phyloP scores from a whole-genome alignment of 2,113 vertebrate genomes.

The Triplophysa dalaica region DNA sequence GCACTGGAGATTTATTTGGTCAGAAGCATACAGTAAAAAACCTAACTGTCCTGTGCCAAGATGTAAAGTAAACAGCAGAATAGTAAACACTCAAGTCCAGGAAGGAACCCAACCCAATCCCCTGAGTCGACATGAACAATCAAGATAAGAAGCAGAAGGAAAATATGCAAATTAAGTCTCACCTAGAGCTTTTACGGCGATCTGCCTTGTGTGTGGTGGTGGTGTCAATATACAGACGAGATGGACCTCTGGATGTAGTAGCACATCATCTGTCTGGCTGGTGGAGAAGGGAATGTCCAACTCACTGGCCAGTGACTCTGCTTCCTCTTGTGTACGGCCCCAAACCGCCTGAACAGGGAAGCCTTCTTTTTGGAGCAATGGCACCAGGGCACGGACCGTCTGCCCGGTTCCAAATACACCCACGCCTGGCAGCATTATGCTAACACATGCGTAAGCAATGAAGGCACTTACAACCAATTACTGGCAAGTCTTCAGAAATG shows the following conservation, averaged over 20 bases:
- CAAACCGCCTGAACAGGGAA: constrained; percentile 92
- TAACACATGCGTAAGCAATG: constrained; percentile 49
- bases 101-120: constrained; percentile 59
- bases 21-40: neutral
- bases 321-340: constrained; percentile 93
- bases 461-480: constrained; percentile 32
- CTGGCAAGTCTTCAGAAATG: neutral
- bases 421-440: constrained; percentile 89
- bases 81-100: constrained; percentile 54
- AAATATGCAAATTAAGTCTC: constrained; percentile 52
- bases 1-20: constrained; percentile 15
- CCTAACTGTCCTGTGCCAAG: constrained; percentile 8
- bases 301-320: constrained; percentile 85
- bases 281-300: constrained; percentile 91
- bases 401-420: constrained; percentile 97
- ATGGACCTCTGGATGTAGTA: constrained; percentile 94
- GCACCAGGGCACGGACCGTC: constrained; percentile 87
- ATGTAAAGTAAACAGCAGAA: constrained; percentile 10
- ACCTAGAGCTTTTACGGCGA: constrained; percentile 97
- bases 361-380: constrained; percentile 88
- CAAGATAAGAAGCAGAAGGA: constrained; percentile 17
- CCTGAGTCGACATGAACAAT: constrained; percentile 23
- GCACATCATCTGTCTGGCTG: constrained; percentile 87
- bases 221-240: constrained; percentile 97
- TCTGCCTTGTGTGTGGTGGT: constrained; percentile 91